phyloP scores from a whole-genome alignment of 1,140 invertebrate genomes.

The Brachionus sp. region DNA sequence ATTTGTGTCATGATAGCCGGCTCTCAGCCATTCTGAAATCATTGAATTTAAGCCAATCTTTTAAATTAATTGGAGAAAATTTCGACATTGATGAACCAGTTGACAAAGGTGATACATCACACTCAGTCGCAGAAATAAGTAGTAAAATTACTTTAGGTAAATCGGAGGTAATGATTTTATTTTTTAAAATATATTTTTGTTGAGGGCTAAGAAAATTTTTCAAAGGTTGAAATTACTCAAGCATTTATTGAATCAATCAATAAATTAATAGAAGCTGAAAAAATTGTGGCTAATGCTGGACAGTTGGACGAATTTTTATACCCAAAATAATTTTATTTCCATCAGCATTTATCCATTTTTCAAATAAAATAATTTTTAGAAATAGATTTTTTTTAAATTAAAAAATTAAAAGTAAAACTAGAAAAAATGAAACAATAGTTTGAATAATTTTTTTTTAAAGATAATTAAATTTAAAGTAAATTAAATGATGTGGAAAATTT shows the following conservation, averaged over 20 bases:
- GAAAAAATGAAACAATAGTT: background rate
- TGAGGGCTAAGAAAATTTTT: background rate
- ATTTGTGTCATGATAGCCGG: conserved; percentile 13
- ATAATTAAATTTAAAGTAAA: background rate
- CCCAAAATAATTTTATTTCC: conserved; percentile 15
- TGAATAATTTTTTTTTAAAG: background rate
- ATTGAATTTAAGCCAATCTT: conserved; percentile 28
- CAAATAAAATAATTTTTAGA: background rate
- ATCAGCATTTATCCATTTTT: background rate
- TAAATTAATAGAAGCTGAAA: conserved; percentile 37
- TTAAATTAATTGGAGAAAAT: conserved; percentile 13
- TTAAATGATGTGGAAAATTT: background rate
- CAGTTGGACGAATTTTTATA: conserved; percentile 24
- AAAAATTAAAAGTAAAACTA: background rate
- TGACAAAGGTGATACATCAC: background rate
- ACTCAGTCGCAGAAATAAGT: background rate
- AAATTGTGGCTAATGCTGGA: background rate
- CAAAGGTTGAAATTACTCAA: conserved; percentile 42
- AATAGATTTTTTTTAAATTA: background rate
- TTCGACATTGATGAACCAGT: background rate
- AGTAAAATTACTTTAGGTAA: conserved; percentile 16
- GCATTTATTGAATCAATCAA: conserved; percentile 34
- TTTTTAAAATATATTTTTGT: background rate
- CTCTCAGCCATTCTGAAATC: conserved; percentile 1
- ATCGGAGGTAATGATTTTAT: conserved; percentile 7